phyloP scores from a whole-genome alignment of 2,888 invertebrate genomes.

The Argyresthia albistria region DNA sequence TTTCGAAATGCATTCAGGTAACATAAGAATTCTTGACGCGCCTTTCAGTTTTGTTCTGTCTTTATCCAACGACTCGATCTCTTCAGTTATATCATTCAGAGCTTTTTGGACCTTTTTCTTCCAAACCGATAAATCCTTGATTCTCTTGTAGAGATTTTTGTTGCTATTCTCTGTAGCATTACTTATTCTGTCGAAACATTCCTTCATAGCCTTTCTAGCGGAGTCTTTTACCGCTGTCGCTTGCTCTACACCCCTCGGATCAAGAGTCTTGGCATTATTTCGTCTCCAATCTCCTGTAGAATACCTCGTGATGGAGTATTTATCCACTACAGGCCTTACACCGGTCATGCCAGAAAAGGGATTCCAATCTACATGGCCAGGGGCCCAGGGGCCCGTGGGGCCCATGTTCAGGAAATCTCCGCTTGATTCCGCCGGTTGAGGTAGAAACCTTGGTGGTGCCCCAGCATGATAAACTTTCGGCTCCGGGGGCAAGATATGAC shows the following conservation, averaged over 20 bases:
- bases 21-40: conserved; percentile 76
- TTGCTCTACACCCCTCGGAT: conserved; percentile 22
- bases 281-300: conserved; percentile 82
- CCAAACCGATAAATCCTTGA: conserved; percentile 72
- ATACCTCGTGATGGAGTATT: conserved; percentile 82
- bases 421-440: conserved; percentile 52
- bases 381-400: conserved; percentile 79
- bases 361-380: conserved; percentile 82
- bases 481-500: conserved; percentile 37
- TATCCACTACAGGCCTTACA: conserved; percentile 82
- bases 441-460: conserved; percentile 51
- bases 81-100: conserved; percentile 75
- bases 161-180: conserved; percentile 63
- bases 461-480: conserved; percentile 36
- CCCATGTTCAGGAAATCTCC: conserved; percentile 56
- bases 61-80: conserved; percentile 76
- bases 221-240: conserved; percentile 31
- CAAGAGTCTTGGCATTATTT: conserved; percentile 43
- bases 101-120: conserved; percentile 78
- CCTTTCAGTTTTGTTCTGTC: conserved; percentile 76
- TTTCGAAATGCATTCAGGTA: conserved; percentile 79
- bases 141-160: conserved; percentile 29
- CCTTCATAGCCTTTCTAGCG: conserved; percentile 39
- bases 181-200: conserved; percentile 72
- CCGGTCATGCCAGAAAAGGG: conserved; percentile 81